These are phyloP conservation scores for Spatulosminthurus flaviceps DNA, from an alignment of 2,888 invertebrate genomes.

Conservation along the genomic window DNA sequence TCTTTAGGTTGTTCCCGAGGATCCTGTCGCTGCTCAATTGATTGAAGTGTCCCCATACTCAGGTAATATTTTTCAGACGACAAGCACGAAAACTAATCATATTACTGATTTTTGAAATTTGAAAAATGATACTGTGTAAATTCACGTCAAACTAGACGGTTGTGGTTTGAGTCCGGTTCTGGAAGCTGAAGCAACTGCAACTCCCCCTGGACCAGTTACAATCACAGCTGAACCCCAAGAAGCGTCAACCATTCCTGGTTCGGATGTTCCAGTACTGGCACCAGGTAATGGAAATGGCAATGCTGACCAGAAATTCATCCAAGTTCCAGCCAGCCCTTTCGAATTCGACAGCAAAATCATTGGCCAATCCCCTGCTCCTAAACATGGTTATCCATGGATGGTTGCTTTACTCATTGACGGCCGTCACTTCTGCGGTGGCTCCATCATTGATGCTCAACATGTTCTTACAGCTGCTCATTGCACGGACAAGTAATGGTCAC, in stretches of 20 bases:
- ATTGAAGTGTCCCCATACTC: conserved; percentile 33
- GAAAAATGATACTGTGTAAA: no score
- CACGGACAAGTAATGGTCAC: conserved; percentile 56
- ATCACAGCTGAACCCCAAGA: not conserved
- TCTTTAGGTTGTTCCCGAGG: conserved; percentile 37
- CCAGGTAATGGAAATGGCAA: not conserved
- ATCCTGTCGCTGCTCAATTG: conserved; percentile 12
- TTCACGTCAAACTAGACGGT: conserved; percentile 27
- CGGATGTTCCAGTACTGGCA: conserved; percentile 27
- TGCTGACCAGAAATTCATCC: not conserved
- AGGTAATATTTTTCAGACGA: not conserved
- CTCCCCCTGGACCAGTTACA: conserved; percentile 1
- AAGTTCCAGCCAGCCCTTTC: conserved; percentile 36
- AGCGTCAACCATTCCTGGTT: conserved; percentile 20
- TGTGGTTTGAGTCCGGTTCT: conserved; percentile 43
- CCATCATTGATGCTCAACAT: conserved; percentile 57
- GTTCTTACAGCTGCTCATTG: conserved; percentile 63
- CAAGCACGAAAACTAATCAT: not conserved
- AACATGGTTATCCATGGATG: conserved; percentile 62
- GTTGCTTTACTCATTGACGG: conserved; percentile 61
- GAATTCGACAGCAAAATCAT: conserved; percentile 46
- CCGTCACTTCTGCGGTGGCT: conserved; percentile 59
- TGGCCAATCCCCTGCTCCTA: conserved; percentile 53
- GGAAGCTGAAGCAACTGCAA: conserved; percentile 38
- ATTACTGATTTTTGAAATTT: not conserved